A percentile compares a stretch with the other conserved stretches of the same genome.
Conservation (phyloP, 92 coral and sea anemone genomes). For the Palythoa caribaeorum region DNA sequence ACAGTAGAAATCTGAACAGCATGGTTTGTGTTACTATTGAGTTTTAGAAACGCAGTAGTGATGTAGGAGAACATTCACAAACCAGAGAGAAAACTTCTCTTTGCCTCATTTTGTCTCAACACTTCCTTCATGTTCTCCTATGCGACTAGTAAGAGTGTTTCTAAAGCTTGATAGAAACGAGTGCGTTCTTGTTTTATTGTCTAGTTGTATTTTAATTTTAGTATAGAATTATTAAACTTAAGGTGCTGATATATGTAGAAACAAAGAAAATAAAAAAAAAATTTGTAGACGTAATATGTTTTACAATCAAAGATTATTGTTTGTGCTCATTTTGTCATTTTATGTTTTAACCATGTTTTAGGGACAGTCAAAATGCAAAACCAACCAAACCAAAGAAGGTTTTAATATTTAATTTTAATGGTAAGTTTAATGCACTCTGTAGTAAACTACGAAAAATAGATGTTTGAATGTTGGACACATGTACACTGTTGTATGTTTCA, state of each 20-base stretch:
- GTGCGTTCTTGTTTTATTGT: too few relatives aligned
- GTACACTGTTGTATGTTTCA: too few relatives aligned
- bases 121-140: not conserved
- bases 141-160: too few relatives aligned
- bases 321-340: not conserved
- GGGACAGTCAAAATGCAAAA: conserved; percentile 77
- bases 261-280: not conserved
- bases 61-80: not conserved
- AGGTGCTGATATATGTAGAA: not conserved
- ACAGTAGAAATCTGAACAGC: too few relatives aligned
- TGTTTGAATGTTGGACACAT: too few relatives aligned
- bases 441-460: too few relatives aligned
- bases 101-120: too few relatives aligned
- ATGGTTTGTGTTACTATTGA: too few relatives aligned
- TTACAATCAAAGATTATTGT: not conserved
- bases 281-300: not conserved
- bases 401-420: conserved; percentile 91
- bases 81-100: too few relatives aligned
- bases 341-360: conserved; percentile 41
- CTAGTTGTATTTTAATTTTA: too few relatives aligned
- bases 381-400: conserved; percentile 96
- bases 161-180: too few relatives aligned
- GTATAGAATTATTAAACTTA: not conserved
- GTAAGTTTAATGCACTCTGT: conserved; percentile 56
- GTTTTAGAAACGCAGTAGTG: not conserved